Base-by-base conservation (phyloP, 2,888 invertebrate genomes). In the Xanthia icteritia region DNA sequence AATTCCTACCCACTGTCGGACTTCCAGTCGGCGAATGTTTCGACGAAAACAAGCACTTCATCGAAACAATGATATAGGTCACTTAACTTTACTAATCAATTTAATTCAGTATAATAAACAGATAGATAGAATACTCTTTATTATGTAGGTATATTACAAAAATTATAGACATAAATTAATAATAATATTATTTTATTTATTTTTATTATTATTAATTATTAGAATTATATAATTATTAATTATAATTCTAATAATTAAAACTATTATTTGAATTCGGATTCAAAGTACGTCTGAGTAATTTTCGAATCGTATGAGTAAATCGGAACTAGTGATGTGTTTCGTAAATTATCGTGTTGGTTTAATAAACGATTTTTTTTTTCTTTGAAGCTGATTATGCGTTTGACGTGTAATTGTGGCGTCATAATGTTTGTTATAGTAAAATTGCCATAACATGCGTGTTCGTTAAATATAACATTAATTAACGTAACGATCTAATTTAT, bases 1-100 rank as follows among this genome's bases (percentile, higher is more conserved):
- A 77, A 75, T 77, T 56, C 56, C 39, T 23, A 68, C 31, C 9
- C 27, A 78, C 58, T 67, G 72, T 70, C 31, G 61, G 72, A 63
- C 42, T 68, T 3, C 20, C 36, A 39, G 45, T 42, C 39, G 42
- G 31, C 45, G 23, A 78, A 63, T 68, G 17, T 73, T 71, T 73
- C 63, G 31, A 27, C 17, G 31, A 63, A 83, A 70, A 70, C 58
- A 20, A 20, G 13, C 1, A 56, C 31, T 54, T 56, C 5, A 23
- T n/a, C 42, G 42, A 45, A 36, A 71, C 42, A 15, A 23, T 60
- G 13, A 36, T 27, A 20, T 11, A 60, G 27, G 54, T 73, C n/a
- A 54, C 23, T 56, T 67, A 11, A 72, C 17, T 73, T 78, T 70
- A 69, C 17, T 70, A 56, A 58, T 58, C 36, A n/a, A 56, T 63